A percentile compares a stretch with the other conserved stretches of the same genome.
Conservation (phyloP, 2,888 invertebrate genomes). For the Biston betularia region DNA sequence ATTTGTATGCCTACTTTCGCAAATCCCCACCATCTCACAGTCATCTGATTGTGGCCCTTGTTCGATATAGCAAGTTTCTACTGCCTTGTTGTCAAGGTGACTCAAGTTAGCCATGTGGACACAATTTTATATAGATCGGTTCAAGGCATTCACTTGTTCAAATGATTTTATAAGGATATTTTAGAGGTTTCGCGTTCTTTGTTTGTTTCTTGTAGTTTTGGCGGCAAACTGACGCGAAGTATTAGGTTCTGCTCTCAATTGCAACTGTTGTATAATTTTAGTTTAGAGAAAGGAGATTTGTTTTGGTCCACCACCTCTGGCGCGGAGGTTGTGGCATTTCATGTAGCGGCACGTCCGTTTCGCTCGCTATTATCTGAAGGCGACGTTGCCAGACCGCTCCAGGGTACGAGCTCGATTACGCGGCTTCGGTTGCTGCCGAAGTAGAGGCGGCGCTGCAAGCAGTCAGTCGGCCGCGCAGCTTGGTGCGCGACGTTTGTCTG, state of each 20-base stretch:
- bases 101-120: constrained; percentile 21
- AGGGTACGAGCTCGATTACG: constrained; percentile 67
- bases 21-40: constrained; percentile 29
- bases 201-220: constrained; percentile 47
- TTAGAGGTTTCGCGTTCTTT: constrained; percentile 10
- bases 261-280: constrained; percentile 82
- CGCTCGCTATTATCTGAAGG: constrained; percentile 72
- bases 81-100: constrained; percentile 48
- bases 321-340: constrained; percentile 79
- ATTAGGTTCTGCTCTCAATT: constrained; percentile 62
- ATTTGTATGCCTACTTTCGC: constrained; percentile 26
- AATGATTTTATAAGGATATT: constrained; percentile 9
- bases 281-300: constrained; percentile 86
- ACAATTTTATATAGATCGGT: constrained; percentile 14
- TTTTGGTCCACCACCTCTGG: constrained; percentile 81
- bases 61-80: constrained; percentile 45
- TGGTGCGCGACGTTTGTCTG: constrained; percentile 84
- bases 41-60: constrained; percentile 39
- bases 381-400: constrained; percentile 77
- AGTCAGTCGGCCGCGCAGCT: constrained; percentile 85
- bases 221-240: constrained; percentile 61
- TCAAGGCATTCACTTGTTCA: constrained; percentile 23
- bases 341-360: constrained; percentile 76
- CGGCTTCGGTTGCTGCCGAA: constrained; percentile 56
- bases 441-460: constrained; percentile 61